Evolutionary conservation across 2,888 invertebrate species (phyloP), one percentile per base, ranked within the genome.

Genomic region (Dendrolimus pini): DNA sequence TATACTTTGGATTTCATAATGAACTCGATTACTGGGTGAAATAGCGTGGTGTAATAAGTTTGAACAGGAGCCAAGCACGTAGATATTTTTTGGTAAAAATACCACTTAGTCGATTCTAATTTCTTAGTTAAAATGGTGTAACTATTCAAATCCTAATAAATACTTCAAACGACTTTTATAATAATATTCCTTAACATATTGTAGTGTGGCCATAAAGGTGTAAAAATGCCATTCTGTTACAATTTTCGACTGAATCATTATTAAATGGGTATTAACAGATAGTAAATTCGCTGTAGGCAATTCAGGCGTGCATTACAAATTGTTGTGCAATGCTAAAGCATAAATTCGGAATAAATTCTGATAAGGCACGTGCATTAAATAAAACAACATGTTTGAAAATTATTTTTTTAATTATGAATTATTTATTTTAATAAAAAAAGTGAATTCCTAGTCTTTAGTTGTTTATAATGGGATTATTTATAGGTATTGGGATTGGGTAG

Each of bases 1-100:
- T 85, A 86, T 79, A 80, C 71, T 68, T 66, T 61, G 59, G 62
- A 68, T 86, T 85, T 77, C 84, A 79, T 84, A 85, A 85, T 64
- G 60, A 69, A 72, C 59, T 75, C 67, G 72, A 74, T 78, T 72
- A 80, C 69, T 71, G 58, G 77, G 75, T 74, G 71, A 74, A 65
- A 58, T 56, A 63, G 42, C 55, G 60, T 82, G 74, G 74, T 64
- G 79, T 67, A 79, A 81, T 60, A 47, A 47, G 9, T 12, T 47
- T 10, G 2, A 47, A 10, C 2, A 12, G 47, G 47, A 6, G 12
- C 47, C 10, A 12, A 47, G 47, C 47, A 47, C 47, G 47, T 47
- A 47, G 6, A 30, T 30, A 10, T 47, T 9, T 47, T 47, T 47
- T 47, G 47, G 9, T 47, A 12, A 47, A 47, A 47, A 47, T 47